Evolutionary conservation across 2,113 vertebrate species (phyloP), one percentile per base, ranked within the genome.

Genomic region (Boulengerochromis microlepis): DNA sequence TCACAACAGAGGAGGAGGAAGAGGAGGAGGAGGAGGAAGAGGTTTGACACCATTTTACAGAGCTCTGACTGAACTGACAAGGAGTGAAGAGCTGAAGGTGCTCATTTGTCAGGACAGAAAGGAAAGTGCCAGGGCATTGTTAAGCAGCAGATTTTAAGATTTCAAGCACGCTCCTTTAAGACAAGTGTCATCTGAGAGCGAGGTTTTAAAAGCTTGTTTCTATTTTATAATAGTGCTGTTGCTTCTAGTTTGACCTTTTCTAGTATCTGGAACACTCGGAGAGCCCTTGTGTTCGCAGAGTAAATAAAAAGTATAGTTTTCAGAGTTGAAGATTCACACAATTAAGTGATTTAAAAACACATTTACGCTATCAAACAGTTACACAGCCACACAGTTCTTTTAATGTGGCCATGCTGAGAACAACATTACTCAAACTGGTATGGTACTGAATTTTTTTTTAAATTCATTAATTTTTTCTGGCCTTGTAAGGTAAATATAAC

Each of bases 61-160:
- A 88, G 83, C 56, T 50, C 16, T 35, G 81, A 40, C 84, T 52
- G 80, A 78, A 87, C 31, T 90, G 91, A 93, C 86, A 71, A 80
- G 71, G 15, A 61, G 82, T 4, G 53, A 86, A 88, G 54, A 76
- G 83, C 57, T 83, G 54, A 88, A 29, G 71, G 83, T 87, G 88
- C 82, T 89, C 54, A 84, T 92, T 91, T 92, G 88, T 89, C 86
- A 84, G 42, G 26, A 50, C 13, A 52, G 47, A 54, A 61, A 35
- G 66, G 11, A 26, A 15, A 81, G 15, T 80, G 50, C 50, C 81
- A 9, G 66, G 26, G 29, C 13, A 18, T 38, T 78, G 45, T 59
- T 45, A 52, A 26, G 35, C 16, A 8, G 24, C 24, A 9, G 18
- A 45, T 50, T 84, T 50, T 15, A n/a, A n/a, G 22, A 53, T 90